Conservation (phyloP, 2,113 vertebrate species). For the Aix galericulata region DNA sequence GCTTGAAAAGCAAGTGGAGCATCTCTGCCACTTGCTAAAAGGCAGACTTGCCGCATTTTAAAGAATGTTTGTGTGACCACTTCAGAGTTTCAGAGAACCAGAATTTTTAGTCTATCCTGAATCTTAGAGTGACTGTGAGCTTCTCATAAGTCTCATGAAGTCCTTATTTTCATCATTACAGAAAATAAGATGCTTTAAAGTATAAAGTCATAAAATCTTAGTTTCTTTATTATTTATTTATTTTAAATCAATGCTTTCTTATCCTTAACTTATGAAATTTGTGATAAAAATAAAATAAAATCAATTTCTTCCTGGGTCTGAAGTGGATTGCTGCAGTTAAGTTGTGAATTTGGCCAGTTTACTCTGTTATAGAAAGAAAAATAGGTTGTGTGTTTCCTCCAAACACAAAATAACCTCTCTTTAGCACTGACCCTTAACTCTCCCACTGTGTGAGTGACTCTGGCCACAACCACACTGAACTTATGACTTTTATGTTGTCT, state of each 20-base stretch:
- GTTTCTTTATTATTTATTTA: not conserved
- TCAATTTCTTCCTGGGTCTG: not conserved
- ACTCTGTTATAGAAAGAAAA: not conserved
- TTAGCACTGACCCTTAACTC: not conserved
- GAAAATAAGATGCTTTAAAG: not conserved
- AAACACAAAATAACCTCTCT: not conserved
- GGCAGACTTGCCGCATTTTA: not conserved
- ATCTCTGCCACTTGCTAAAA: not conserved
- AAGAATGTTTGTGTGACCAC: not conserved
- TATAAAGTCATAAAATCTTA: not conserved
- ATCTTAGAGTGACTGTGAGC: not conserved
- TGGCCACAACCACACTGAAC: not conserved
- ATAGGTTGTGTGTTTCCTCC: not conserved
- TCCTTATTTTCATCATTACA: not conserved
- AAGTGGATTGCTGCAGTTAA: not conserved
- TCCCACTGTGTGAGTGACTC: not conserved
- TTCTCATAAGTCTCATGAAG: not conserved
- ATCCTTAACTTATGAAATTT: not conserved
- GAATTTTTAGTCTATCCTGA: not conserved
- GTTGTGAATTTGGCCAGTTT: not conserved
- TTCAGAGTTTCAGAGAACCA: not conserved
- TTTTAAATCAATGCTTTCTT: not conserved
- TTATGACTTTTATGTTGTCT: not conserved
- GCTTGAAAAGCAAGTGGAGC: not conserved
- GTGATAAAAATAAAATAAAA: not conserved